A percentile compares a stretch with the other conserved stretches of the same genome.
These are phyloP conservation scores for Temnopleurus reevesii DNA, from an alignment of 53 echinoderm and acorn worm species.

Conservation along the genomic window DNA sequence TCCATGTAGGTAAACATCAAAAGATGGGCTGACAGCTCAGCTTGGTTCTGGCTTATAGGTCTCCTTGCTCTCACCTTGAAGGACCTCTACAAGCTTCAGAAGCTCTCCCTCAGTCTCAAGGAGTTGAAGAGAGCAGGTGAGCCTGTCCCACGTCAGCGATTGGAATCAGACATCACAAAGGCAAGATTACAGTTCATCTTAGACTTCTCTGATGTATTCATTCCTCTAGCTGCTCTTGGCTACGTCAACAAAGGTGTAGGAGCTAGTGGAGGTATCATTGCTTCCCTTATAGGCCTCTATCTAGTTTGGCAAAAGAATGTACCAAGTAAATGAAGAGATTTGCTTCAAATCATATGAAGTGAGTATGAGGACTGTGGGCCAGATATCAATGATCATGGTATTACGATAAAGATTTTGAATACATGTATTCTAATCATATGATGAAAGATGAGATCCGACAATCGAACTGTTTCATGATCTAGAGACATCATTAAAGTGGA, in stretches of 20 bases:
- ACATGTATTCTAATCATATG: not conserved
- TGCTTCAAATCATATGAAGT: too few species aligned
- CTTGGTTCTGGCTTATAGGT: slow-evolving; percentile 82
- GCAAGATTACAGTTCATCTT: slow-evolving; percentile 68
- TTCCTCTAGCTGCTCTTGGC: slow-evolving; percentile 72
- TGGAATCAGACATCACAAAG: slow-evolving; percentile 59
- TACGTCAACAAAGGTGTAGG: slow-evolving; percentile 80
- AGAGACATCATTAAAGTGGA: not conserved
- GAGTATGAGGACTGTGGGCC: not conserved
- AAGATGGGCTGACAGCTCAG: slow-evolving; percentile 68
- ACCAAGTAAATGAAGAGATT: slow-evolving; percentile 48
- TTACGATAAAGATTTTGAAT: not conserved
- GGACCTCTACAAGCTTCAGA: slow-evolving; percentile 79
- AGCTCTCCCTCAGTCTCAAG: slow-evolving; percentile 60
- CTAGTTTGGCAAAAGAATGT: slow-evolving; percentile 74
- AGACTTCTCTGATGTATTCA: slow-evolving; percentile 72
- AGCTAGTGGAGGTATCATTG: slow-evolving; percentile 70
- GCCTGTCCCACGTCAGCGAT: slow-evolving; percentile 44
- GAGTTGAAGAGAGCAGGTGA: slow-evolving; percentile 68
- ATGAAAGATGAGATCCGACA: not conserved
- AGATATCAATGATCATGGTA: not conserved
- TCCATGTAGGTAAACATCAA: slow-evolving; percentile 67
- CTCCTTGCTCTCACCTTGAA: slow-evolving; percentile 63
- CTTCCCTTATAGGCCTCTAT: slow-evolving; percentile 71
- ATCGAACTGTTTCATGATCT: not conserved